Evolutionary conservation across 2,113 vertebrate species (phyloP), one percentile per base, ranked within the genome.

Genomic region (Triplophysa siluroides): DNA sequence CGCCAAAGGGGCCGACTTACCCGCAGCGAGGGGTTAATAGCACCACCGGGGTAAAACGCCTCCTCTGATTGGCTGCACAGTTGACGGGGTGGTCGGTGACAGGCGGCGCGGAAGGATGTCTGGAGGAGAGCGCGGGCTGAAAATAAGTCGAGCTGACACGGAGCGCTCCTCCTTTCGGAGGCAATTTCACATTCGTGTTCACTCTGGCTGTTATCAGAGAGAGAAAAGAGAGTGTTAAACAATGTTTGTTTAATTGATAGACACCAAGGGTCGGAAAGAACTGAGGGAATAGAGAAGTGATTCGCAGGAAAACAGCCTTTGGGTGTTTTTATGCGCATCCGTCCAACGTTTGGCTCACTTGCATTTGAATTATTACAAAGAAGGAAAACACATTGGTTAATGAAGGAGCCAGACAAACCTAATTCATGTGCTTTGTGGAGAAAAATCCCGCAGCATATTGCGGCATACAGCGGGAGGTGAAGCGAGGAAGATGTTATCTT

Each of bases 1-100:
- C 52, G 56, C 63, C 84, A 82, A 65, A 52, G 66, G 61, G 43
- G 56, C 29, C 41, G 18, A 83, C 68, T 80, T 50, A 73, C 70
- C 78, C 83, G 73, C 74, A 66, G 84, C 78, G 66, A 77, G 69
- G 56, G 80, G 75, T 83, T 86, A 84, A 88, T 86, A 80, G 77
- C 76, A 70, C 72, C 50, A 79, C 61, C 72, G 83, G 83, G 78
- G 78, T 76, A 77, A 86, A 85, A 88, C 41, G 29, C 73, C 77
- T 47, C 58, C 70, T 76, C 71, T 66, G 21, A 76, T 87, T 84
- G 63, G 63, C 45, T 81, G 81, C 77, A 70, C 66, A 77, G 80
- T 68, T 84, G 80, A 86, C 67, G 33, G 78, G 64, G 69, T 56
- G 78, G 79, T 76, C 77, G 78, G 75, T 86, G 78, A 87, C 76